Base-by-base conservation (phyloP, 2,797 vertebrate species). In the Vireo griseus region DNA sequence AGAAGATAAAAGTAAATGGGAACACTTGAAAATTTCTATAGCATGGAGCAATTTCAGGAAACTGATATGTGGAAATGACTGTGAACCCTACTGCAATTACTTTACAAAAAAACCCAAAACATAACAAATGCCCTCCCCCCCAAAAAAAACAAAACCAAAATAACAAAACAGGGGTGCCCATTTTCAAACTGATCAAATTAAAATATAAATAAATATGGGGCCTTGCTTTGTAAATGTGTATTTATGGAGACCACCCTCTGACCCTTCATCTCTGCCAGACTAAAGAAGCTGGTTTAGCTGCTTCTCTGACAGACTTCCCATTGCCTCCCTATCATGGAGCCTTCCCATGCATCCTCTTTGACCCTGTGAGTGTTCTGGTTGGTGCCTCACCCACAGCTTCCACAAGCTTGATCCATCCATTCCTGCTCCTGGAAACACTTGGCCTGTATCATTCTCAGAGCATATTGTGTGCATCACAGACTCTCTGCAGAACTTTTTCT, bases 241-340 rank as follows among this genome's bases (percentile, higher is more conserved):
- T 91, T 94, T 96, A 33, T 35, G 52, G 61, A 91, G 72, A 74
- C 65, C 75, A 94, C 57, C 44, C 28, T 88, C 75, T 66, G 48
- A 66, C 68, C 51, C 15, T 74, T 67, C 57, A 19, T 77, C 57
- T 79, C 75, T 90, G 65, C 82, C 93, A 92, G 86, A 74, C 75
- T 85, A 77, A 94, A 92, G 54, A 91, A 76, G 71, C 33, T 77
- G 73, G 42, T 88, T 83, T 58, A 92, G 45, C 61, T 51, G 35
- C 78, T 90, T 80, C 61, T 83, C 75, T 59, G n/a, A 19, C 52
- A 74, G 33, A 42, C 1, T 92, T 37, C 88, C 68, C 29, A 8
- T 37, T 48, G 72, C 82, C 40, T 82, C 2, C 2, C 48, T 0
- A 0, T 40, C 3, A 1, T 33, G 15, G 45, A 72, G 77, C 39